phyloP scores from a whole-genome alignment of 2,113 vertebrate species.

The Ursus arctos region DNA sequence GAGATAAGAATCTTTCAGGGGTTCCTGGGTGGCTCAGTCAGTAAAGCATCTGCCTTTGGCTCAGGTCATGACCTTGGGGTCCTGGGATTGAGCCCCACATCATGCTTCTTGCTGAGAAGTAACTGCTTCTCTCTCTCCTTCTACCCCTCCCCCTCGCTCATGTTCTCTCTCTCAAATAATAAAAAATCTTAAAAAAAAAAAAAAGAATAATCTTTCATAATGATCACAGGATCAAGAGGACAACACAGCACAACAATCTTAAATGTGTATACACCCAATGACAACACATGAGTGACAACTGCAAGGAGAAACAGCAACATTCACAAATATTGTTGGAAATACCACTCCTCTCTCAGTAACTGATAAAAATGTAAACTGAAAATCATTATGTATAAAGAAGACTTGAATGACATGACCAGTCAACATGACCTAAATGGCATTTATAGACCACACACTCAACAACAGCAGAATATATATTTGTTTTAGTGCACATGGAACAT shows the following conservation, averaged over 20 bases:
- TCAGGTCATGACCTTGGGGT: background rate
- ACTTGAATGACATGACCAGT: background rate
- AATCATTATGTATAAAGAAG: background rate
- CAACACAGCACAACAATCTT: background rate
- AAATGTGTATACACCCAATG: background rate
- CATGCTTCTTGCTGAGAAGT: background rate
- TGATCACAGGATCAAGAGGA: background rate
- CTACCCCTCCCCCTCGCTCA: too few relatives aligned
- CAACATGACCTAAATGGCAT: background rate
- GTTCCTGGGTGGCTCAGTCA: too few relatives aligned
- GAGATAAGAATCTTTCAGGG: background rate
- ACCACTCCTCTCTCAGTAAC: background rate
- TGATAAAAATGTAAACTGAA: background rate
- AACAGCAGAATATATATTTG: background rate
- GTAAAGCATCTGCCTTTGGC: too few relatives aligned
- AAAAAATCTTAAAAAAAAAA: too few relatives aligned
- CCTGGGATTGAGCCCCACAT: background rate
- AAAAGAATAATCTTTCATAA: background rate
- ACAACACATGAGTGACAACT: background rate
- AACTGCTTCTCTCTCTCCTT: background rate
- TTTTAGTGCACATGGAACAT: background rate
- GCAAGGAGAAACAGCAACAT: background rate
- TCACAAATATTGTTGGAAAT: background rate
- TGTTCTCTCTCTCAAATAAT: too few relatives aligned
- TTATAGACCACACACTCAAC: background rate